Conservation (phyloP, 2,888 invertebrate genomes). For the Drosophila aldrichi region DNA sequence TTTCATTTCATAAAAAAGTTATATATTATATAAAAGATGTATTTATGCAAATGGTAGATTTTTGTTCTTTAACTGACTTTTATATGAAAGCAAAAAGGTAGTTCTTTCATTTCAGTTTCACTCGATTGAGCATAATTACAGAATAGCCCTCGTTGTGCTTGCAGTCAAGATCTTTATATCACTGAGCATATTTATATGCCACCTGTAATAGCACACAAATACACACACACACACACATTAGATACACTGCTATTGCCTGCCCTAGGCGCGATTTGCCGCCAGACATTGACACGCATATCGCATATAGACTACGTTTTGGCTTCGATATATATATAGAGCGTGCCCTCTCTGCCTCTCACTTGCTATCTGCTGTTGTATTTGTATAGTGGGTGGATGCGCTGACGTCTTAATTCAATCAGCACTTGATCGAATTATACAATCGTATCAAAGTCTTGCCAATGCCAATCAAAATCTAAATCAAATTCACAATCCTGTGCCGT, state of each 20-base stretch:
- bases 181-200: slow-evolving; percentile 74
- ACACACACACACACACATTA: slow-evolving; percentile 15
- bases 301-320: slow-evolving; percentile 43
- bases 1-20: too few species aligned
- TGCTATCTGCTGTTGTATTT: slow-evolving; percentile 10
- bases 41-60: too few species aligned
- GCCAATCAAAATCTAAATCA: slow-evolving; percentile 58
- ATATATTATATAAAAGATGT: too few species aligned
- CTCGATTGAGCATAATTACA: not conserved
- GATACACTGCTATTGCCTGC: slow-evolving; percentile 37
- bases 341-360: slow-evolving; percentile 14
- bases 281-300: slow-evolving; percentile 77
- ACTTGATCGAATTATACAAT: slow-evolving; percentile 76
- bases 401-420: slow-evolving; percentile 80
- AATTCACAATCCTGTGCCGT: slow-evolving; percentile 16
- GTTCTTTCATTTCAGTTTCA: not conserved
- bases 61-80: too few species aligned
- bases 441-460: slow-evolving; percentile 66
- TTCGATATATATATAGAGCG: slow-evolving; percentile 19
- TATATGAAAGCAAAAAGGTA: not conserved
- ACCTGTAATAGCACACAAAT: slow-evolving; percentile 72
- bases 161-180: slow-evolving; percentile 61
- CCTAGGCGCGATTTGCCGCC: slow-evolving; percentile 61
- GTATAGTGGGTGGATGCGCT: slow-evolving; percentile 57
- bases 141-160: slow-evolving; percentile 47